These are phyloP conservation scores for Andrena bicolor DNA, from an alignment of 2,888 invertebrate genomes.

Conservation along the genomic window DNA sequence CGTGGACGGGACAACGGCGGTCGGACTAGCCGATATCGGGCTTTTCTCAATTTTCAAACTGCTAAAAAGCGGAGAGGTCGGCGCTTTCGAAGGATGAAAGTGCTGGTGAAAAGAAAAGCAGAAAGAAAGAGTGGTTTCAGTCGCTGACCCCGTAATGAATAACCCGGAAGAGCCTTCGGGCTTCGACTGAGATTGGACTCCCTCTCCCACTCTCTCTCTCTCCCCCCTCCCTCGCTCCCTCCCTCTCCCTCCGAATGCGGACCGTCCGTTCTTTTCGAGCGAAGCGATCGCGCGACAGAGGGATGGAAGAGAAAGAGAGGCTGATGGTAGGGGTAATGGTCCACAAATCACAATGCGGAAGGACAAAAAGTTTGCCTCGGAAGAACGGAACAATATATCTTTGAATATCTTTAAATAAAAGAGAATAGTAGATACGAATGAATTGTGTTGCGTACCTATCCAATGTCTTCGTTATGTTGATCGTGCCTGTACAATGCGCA, in stretches of 20 bases:
- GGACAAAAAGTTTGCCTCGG: constrained; percentile 61
- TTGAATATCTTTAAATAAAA: constrained; percentile 70
- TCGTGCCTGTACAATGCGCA: neutral
- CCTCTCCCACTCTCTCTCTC: neutral
- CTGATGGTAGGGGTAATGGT: constrained; percentile 61
- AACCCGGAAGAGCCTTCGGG: constrained; percentile 72
- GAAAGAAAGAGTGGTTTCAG: constrained; percentile 65
- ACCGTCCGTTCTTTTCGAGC: constrained; percentile 46
- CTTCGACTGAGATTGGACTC: constrained; percentile 69
- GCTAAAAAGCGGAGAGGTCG: constrained; percentile 36
- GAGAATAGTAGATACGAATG: constrained; percentile 19
- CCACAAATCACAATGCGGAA: constrained; percentile 69
- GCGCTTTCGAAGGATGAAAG: constrained; percentile 23
- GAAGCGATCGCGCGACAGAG: constrained; percentile 48
- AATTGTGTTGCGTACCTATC: constrained; percentile 28
- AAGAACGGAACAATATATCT: constrained; percentile 68
- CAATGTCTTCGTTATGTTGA: constrained; percentile 23
- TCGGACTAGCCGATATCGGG: constrained; percentile 26
- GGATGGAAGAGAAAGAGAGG: constrained; percentile 22
- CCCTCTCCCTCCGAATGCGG: constrained; percentile 31
- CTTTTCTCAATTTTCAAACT: constrained; percentile 45
- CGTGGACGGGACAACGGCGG: too few relatives aligned
- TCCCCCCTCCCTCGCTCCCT: neutral
- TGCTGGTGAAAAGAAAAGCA: constrained; percentile 41
- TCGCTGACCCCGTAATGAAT: constrained; percentile 70